Conservation (phyloP, 2,888 invertebrate genomes). For the Drosophila melanocephala region DNA sequence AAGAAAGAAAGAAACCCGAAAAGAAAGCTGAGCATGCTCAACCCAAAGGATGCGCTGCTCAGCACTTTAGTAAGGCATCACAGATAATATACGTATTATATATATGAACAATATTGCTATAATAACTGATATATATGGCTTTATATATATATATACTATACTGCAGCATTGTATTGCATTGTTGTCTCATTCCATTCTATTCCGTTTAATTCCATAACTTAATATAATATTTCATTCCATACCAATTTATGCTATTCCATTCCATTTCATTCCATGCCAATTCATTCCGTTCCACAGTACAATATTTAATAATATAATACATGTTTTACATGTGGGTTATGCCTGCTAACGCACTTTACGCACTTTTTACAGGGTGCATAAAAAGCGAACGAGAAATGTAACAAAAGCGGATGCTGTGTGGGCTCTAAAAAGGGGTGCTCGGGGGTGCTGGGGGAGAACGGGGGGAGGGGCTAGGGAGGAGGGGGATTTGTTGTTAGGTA, state of each 20-base stretch:
- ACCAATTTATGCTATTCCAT: background rate
- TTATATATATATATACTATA: background rate
- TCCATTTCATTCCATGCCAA: no score
- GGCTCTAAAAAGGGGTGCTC: conserved; percentile 22
- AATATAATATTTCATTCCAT: background rate
- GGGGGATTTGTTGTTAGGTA: conserved; percentile 44
- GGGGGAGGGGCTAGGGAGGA: background rate
- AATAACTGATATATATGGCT: background rate
- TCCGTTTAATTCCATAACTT: background rate
- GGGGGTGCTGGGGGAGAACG: background rate
- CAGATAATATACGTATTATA: background rate
- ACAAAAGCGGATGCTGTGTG: conserved; percentile 56
- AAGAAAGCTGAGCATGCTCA: background rate
- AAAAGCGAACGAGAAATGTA: conserved; percentile 43
- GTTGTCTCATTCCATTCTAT: background rate
- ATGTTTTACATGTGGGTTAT: background rate
- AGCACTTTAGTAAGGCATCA: background rate
- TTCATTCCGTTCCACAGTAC: background rate
- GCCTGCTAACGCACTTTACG: background rate
- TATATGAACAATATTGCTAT: background rate
- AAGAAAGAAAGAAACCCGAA: background rate
- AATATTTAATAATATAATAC: background rate
- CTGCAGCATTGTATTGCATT: background rate
- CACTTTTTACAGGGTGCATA: conserved; percentile 45
- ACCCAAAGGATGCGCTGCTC: background rate